phyloP scores from a whole-genome alignment of 1,140 invertebrate species.

The Drosophila nigrodunni region DNA sequence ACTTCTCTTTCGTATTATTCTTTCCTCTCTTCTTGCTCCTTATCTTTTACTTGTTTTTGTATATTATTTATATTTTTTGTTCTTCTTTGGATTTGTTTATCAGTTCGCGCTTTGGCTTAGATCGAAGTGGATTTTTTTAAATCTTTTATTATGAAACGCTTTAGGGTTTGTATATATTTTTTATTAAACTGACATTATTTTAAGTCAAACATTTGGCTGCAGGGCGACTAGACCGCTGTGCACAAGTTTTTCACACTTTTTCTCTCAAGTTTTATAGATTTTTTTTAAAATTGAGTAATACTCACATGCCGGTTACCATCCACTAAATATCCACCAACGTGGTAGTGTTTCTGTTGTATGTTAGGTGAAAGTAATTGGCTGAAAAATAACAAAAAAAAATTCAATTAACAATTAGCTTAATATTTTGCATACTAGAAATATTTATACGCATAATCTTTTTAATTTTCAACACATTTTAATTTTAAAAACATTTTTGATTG shows the following conservation, averaged over 20 bases:
- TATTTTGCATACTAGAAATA: too few relatives aligned
- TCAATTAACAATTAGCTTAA: too few relatives aligned
- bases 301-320: slow-evolving; percentile 84
- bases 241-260: background rate
- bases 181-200: slow-evolving; percentile 19
- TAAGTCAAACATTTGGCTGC: background rate
- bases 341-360: slow-evolving; percentile 92
- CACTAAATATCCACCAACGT: slow-evolving; percentile 87
- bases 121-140: background rate
- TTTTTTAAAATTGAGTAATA: background rate
- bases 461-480: too few relatives aligned
- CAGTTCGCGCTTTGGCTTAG: background rate
- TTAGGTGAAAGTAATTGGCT: slow-evolving; percentile 93
- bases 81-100: background rate
- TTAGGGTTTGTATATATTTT: slow-evolving; percentile 18
- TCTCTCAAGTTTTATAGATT: background rate
- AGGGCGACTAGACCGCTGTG: slow-evolving; percentile 10
- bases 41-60: background rate
- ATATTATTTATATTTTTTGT: background rate
- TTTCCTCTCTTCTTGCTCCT: background rate
- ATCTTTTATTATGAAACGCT: slow-evolving; percentile 23
- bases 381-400: background rate
- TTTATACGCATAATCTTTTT: too few relatives aligned
- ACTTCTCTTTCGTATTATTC: background rate
- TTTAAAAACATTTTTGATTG: too few relatives aligned